These are phyloP conservation scores for Hylia prasina DNA, from an alignment of 2,113 vertebrate species.

Conservation along the genomic window DNA sequence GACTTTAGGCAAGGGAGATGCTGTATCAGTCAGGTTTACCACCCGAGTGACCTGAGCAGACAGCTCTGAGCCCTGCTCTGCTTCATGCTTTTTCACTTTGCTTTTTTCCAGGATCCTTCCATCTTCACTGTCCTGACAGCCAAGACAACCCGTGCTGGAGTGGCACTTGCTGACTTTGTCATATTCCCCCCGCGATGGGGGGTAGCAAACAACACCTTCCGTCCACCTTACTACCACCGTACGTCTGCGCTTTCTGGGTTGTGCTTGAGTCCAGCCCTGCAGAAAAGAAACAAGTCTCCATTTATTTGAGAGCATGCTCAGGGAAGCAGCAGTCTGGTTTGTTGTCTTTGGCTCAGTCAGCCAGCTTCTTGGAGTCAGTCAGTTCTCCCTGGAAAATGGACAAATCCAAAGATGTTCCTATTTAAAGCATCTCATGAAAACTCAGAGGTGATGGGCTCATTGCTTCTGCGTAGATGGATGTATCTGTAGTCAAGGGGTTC, in stretches of 20 bases:
- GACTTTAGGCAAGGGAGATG: not conserved
- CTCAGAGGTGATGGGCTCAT: not conserved
- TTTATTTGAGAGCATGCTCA: accelerated
- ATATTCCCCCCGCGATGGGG: constrained; percentile 96
- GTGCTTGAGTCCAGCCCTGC: not conserved
- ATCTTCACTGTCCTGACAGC: constrained; percentile 97
- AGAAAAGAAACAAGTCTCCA: not conserved
- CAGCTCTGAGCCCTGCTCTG: not conserved
- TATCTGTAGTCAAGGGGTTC: not conserved
- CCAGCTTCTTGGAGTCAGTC: not conserved
- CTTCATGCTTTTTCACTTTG: not conserved
- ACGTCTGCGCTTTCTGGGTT: constrained; percentile 12
- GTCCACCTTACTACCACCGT: constrained; percentile 97
- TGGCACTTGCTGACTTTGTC: constrained; percentile 94
- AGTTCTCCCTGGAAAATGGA: not conserved
- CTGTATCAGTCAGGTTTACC: not conserved
- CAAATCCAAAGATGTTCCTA: not conserved
- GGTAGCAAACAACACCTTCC: constrained; percentile 91
- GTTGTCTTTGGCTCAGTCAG: not conserved
- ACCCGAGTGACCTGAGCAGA: not conserved
- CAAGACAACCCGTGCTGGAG: constrained; percentile 87
- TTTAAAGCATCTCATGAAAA: not conserved
- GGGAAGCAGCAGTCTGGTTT: not conserved
- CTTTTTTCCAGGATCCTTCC: constrained; percentile 83
- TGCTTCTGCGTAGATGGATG: not conserved